Conservation (phyloP, 2,113 vertebrate genomes). For the Semnornis frantzii region DNA sequence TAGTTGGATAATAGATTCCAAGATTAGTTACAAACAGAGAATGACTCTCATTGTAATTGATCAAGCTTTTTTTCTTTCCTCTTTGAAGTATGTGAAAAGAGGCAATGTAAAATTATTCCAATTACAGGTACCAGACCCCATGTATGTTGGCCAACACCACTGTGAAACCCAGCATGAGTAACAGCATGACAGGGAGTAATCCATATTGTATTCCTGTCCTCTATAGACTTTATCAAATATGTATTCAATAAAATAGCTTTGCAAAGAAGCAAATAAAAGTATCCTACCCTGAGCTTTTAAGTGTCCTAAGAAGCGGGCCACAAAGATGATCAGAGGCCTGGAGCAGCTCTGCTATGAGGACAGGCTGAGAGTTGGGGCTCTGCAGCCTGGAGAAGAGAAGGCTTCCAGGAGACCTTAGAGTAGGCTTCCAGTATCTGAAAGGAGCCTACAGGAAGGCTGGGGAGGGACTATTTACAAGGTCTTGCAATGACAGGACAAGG, state of each 20-base stretch:
- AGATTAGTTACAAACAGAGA: background rate
- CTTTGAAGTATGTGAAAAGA: background rate
- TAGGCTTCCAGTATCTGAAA: no score
- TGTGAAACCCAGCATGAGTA: background rate
- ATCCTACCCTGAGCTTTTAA: background rate
- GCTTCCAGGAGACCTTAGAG: no score
- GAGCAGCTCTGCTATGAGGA: no score
- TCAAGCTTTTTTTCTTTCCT: background rate
- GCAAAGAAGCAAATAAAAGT: background rate
- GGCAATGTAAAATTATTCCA: background rate
- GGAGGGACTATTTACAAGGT: no score
- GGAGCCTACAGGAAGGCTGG: no score
- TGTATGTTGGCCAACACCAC: fast-evolving
- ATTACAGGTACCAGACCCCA: background rate
- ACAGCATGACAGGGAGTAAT: background rate
- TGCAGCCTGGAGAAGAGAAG: no score
- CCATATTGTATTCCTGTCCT: background rate
- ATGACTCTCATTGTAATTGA: background rate
- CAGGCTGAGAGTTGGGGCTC: no score
- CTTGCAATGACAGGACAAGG: no score
- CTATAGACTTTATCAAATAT: background rate
- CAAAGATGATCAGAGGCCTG: no score
- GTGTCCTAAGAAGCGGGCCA: background rate
- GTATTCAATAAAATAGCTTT: background rate
- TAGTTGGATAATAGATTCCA: background rate